Conservation (phyloP, 1,140 invertebrate genomes). For the Neodiprion fabricii region DNA sequence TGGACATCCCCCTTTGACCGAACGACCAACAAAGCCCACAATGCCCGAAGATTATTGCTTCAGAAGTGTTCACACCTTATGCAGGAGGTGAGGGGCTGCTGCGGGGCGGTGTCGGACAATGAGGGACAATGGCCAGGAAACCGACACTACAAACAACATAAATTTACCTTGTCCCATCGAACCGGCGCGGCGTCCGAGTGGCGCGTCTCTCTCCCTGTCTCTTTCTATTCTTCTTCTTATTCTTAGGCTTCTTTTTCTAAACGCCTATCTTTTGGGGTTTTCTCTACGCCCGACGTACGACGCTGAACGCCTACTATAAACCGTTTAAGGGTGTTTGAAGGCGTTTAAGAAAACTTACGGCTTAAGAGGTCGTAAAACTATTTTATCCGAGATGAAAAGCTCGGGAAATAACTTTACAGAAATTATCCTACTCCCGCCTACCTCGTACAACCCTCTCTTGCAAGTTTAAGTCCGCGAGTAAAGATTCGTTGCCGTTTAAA, state of each 20-base stretch:
- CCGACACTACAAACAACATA: constrained; percentile 7
- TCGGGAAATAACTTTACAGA: no score
- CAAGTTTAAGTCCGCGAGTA: no score
- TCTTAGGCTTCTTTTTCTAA: neutral
- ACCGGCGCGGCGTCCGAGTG: neutral
- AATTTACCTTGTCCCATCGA: neutral
- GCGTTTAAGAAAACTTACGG: neutral
- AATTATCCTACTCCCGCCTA: no score
- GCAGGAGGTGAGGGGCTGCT: neutral
- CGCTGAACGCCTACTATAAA: neutral
- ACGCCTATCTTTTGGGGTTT: no score
- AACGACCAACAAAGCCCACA: neutral
- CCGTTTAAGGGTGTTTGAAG: neutral
- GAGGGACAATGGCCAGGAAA: constrained; percentile 6
- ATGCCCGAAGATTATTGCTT: constrained; percentile 3
- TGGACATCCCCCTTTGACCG: neutral
- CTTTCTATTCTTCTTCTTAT: neutral
- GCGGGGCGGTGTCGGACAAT: neutral
- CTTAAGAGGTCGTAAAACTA: constrained; percentile 5
- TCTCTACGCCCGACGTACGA: neutral
- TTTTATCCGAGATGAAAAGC: neutral
- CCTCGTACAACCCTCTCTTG: no score
- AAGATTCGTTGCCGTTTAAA: no score
- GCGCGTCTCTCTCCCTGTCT: neutral
- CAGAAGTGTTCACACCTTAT: constrained; percentile 1